Evolutionary conservation across 2,113 vertebrate genomes (phyloP).

Genomic region (Pachyramphus minor): DNA sequence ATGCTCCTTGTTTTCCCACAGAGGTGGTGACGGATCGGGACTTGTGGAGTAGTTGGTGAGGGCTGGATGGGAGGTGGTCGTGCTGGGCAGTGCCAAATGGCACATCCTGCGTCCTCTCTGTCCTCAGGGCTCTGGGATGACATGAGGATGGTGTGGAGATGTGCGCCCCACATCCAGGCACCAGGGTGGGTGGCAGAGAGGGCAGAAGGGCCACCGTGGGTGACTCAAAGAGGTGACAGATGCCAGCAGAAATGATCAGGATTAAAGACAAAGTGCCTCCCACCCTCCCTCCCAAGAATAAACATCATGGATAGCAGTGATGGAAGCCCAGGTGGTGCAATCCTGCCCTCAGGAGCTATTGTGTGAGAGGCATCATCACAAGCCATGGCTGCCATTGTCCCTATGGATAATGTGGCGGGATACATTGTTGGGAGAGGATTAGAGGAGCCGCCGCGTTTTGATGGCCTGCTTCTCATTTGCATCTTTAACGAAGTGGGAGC

Average conservation of each 20-base stretch:
- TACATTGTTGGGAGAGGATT: slow-evolving; percentile 70
- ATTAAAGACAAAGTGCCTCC: not conserved
- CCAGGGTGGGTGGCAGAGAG: not conserved
- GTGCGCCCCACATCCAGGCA: fast-evolving
- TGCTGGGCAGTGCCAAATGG: fast-evolving
- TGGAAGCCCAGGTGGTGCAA: not conserved
- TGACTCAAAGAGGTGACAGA: not conserved
- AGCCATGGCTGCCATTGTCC: slow-evolving; percentile 39
- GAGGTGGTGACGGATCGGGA: fast-evolving
- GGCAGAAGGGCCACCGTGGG: not conserved
- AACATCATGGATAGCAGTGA: not conserved
- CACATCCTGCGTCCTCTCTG: fast-evolving
- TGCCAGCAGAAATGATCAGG: not conserved
- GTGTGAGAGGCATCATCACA: not conserved
- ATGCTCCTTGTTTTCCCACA: not conserved
- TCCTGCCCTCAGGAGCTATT: slow-evolving; percentile 7
- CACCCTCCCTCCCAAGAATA: not conserved
- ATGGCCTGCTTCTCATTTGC: slow-evolving; percentile 71
- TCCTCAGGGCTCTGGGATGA: fast-evolving
- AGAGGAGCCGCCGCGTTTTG: slow-evolving; percentile 26
- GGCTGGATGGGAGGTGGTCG: fast-evolving
- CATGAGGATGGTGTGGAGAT: fast-evolving
- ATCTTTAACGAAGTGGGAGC: slow-evolving; percentile 73
- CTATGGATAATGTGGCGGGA: slow-evolving; percentile 42
- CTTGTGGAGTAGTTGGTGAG: not conserved